phyloP scores from a whole-genome alignment of 2,888 invertebrate species.

The Napeogenes sylphis region DNA sequence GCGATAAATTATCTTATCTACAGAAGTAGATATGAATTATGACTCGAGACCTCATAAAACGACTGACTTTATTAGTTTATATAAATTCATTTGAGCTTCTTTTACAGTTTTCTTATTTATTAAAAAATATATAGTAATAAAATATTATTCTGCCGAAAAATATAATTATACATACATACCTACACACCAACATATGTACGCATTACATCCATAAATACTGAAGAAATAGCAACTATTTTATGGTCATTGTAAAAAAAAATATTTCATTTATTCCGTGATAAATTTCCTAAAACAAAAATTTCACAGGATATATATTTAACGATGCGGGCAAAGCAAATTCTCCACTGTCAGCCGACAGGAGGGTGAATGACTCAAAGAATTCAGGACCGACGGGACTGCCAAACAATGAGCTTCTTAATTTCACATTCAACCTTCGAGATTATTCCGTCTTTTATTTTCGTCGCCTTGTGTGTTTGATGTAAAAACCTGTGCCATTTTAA shows the following conservation, averaged over 20 bases:
- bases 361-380: conserved; percentile 20
- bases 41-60: conserved; percentile 33
- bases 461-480: conserved; percentile 43
- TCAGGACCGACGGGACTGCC: conserved; percentile 24
- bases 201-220: no score
- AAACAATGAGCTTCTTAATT: conserved; percentile 37
- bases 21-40: conserved; percentile 35
- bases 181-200: no score
- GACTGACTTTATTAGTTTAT: conserved; percentile 15
- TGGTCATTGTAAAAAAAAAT: not conserved
- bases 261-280: conserved; percentile 3
- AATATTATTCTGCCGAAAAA: no score
- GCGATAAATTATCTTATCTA: conserved; percentile 46
- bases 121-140: no score
- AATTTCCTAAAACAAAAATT: conserved; percentile 2
- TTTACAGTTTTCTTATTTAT: no score
- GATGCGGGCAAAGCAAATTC: conserved; percentile 2
- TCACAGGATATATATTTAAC: conserved; percentile 8
- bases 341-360: conserved; percentile 14
- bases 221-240: not conserved
- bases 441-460: conserved; percentile 25
- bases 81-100: no score
- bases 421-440: conserved; percentile 27
- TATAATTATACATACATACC: no score
- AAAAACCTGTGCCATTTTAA: conserved; percentile 36